Evolutionary conservation across 2,113 vertebrate genomes (phyloP), one percentile per base, ranked within the genome.

Genomic region (Oryzias woworae): DNA sequence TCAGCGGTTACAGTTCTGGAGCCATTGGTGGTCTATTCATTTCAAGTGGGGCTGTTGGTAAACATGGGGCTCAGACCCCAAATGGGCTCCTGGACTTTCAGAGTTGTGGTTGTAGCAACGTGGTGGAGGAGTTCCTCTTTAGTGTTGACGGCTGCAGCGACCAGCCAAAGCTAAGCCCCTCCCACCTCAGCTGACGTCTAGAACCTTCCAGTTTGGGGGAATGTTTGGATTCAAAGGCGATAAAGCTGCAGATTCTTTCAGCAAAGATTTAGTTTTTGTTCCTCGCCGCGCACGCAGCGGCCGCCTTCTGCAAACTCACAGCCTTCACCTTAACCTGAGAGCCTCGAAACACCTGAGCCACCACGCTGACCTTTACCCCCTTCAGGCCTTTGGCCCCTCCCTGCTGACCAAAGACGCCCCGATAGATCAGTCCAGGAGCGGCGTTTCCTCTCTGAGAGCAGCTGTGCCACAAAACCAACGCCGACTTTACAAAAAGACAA

Each of bases 321-420:
- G 62, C 69, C 53, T 63, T 58, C 43, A 85, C 82, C 79, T 83
- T 56, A 87, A 82, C 78, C 65, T 69, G 45, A 76, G 53, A 73
- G 36, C 84, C 84, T 72, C 81, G 71, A 57, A 78, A 59, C 66
- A 68, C 72, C 71, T 70, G 72, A 84, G 77, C 82, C 63, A 53
- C 58, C 53, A 62, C 62, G 57, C 62, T 58, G 75, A 83, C 88
- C 85, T 86, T 82, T 69, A 77, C 44, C 49, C 63, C 57, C 53
- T 69, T 71, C 31, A 78, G 64, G 51, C 76, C 65, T 65, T 73
- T 73, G 66, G 71, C 75, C 80, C 71, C 14, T 77, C 75, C 75
- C 73, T 77, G 75, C 83, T 73, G 77, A 93, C 92, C 92, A 92
- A 92, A 93, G 92, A 92, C 88, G 85, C 85, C 88, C 80, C 53